Conservation (phyloP, 2,113 vertebrate genomes). For the pig (Sus scrofa) region T2T-Sscrofa CM000815.6:102685501-102686000, state of each 20-base stretch:
- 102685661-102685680: background rate
- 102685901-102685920: background rate
- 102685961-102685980: too few relatives aligned
- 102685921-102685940: background rate
- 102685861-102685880: too few relatives aligned
- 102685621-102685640: background rate
- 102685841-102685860: too few relatives aligned
- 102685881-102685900: background rate
- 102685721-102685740: background rate
- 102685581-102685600: too few relatives aligned
- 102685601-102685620: conserved; percentile 44
- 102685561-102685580: too few relatives aligned
- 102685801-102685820: background rate
- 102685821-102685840: too few relatives aligned
- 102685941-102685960: background rate
- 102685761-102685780: background rate
- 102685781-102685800: too few relatives aligned
- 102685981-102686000: too few relatives aligned
- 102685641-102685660: background rate
- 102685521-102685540: too few relatives aligned
- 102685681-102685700: background rate
- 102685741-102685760: background rate
- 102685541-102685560: too few relatives aligned
- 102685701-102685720: background rate
- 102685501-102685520: too few relatives aligned